These are phyloP conservation scores for Steinernema carpocapsae DNA, from an alignment of 2,888 invertebrate genomes.

Conservation along the genomic window DNA sequence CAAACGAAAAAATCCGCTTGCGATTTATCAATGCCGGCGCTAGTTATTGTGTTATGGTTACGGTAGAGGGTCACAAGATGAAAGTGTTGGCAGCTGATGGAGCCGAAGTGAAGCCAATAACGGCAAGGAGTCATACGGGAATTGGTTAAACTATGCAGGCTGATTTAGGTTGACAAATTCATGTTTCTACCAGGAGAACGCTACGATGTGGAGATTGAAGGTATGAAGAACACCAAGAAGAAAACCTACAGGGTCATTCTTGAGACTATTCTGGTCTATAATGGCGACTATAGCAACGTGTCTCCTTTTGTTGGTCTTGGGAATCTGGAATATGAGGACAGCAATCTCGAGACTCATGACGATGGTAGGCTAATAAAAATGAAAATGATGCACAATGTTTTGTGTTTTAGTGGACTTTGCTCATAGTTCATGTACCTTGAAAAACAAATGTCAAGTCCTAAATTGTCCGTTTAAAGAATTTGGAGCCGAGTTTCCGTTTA, in stretches of 20 bases:
- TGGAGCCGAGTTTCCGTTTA: conserved; percentile 43
- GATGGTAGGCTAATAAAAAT: conserved; percentile 39
- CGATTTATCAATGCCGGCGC: conserved; percentile 43
- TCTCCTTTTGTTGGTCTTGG: conserved; percentile 53
- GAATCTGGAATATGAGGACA: conserved; percentile 52
- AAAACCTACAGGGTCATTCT: conserved; percentile 44
- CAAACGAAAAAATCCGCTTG: conserved; percentile 38
- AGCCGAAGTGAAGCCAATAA: conserved; percentile 54
- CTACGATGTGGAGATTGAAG: conserved; percentile 53
- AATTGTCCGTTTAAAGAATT: conserved; percentile 52
- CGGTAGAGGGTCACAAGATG: conserved; percentile 60
- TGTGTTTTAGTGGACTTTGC: conserved; percentile 49
- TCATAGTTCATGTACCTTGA: conserved; percentile 44
- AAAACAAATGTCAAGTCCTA: conserved; percentile 45
- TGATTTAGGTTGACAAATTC: conserved; percentile 51
- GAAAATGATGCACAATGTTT: background rate
- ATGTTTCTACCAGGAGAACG: conserved; percentile 64
- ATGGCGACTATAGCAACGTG: background rate
- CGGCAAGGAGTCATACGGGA: too few relatives aligned
- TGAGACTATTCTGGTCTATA: conserved; percentile 35
- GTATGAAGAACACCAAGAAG: conserved; percentile 47
- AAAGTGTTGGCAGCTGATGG: conserved; percentile 63
- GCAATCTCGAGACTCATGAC: conserved; percentile 42
- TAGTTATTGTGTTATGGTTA: conserved; percentile 57
- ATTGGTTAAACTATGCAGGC: too few relatives aligned